phyloP scores from a whole-genome alignment of 2,888 invertebrate genomes.

The Chrysodeixis includens region DNA sequence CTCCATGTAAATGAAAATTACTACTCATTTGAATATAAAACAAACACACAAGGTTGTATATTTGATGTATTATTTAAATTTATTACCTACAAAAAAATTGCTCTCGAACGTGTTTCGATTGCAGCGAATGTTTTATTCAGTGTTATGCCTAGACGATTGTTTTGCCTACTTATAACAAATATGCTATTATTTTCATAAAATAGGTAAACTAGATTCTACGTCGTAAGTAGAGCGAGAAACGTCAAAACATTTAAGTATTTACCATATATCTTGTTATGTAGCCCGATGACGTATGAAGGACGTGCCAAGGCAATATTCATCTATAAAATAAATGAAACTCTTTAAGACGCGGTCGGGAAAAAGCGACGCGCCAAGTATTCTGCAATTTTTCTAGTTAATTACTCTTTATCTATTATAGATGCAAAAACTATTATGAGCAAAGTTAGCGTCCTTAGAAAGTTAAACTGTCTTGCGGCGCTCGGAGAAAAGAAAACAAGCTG shows the following conservation, averaged over 20 bases:
- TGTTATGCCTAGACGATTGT: background rate
- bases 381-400: background rate
- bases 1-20: background rate
- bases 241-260: too few species aligned
- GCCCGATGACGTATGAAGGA: too few species aligned
- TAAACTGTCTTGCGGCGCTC: slow-evolving; percentile 16
- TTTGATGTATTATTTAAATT: slow-evolving; percentile 2
- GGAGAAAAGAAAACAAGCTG: slow-evolving; percentile 24
- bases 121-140: background rate
- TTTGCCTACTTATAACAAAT: too few species aligned
- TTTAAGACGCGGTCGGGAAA: too few species aligned
- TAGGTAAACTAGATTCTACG: too few species aligned
- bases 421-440: slow-evolving; percentile 27
- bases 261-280: too few species aligned
- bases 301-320: too few species aligned
- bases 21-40: too few species aligned
- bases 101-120: background rate
- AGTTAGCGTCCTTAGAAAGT: slow-evolving; percentile 22
- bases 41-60: background rate
- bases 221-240: too few species aligned
- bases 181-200: too few species aligned
- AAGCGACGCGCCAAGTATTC: too few species aligned
- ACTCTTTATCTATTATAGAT: slow-evolving; percentile 13
- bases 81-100: background rate
- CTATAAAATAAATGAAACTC: too few species aligned